phyloP scores from a whole-genome alignment of 2,888 invertebrate species.

The Apamea anceps region DNA sequence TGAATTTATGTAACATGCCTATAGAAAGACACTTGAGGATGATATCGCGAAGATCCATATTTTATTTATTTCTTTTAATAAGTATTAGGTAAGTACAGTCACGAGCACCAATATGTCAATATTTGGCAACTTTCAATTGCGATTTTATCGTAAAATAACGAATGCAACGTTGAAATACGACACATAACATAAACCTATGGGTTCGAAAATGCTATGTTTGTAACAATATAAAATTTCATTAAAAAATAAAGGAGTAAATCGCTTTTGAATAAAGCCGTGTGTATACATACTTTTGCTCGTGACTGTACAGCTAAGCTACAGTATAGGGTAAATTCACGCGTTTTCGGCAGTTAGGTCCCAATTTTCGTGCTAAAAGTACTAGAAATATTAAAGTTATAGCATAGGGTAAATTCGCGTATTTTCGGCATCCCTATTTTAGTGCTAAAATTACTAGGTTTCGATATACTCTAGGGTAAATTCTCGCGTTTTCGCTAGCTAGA shows the following conservation, averaged over 20 bases:
- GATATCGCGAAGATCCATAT: constrained; percentile 23
- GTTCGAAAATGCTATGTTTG: no score
- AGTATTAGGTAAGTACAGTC: background rate
- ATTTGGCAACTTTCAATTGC: no score
- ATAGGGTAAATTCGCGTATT: background rate
- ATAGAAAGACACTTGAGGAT: constrained; percentile 16
- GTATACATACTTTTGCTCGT: no score
- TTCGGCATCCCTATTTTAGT: background rate
- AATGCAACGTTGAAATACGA: no score
- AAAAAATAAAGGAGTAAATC: no score
- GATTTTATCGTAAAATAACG: no score
- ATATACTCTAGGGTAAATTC: background rate
- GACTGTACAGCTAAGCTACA: no score
- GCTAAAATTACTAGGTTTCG: background rate
- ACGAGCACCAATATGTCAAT: no score
- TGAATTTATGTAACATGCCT: constrained; percentile 20
- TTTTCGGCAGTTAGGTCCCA: constrained; percentile 15
- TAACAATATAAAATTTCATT: no score
- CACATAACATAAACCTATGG: no score
- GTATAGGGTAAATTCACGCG: background rate
- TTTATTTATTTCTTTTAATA: background rate
- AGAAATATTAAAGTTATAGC: background rate
- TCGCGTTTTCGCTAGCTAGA: constrained; percentile 20
- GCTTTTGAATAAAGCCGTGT: no score
- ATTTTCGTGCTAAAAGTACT: background rate